Conservation (phyloP, 1,140 invertebrate genomes). For the Patella vulgata region DNA sequence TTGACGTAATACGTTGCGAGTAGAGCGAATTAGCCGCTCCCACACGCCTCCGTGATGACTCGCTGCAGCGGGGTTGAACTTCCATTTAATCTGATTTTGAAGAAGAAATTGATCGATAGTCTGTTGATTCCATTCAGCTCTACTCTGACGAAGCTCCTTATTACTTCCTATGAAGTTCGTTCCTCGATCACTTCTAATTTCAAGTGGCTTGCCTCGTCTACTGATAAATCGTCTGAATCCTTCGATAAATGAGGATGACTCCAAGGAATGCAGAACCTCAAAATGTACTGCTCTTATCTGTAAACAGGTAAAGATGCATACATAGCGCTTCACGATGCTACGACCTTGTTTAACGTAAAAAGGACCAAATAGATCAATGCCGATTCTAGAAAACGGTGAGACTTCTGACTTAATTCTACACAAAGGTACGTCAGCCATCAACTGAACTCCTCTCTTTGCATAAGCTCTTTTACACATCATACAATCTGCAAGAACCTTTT, state of each 20-base stretch:
- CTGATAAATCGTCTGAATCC: too few species aligned
- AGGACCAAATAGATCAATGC: conserved; percentile 21
- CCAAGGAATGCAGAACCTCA: conserved; percentile 11
- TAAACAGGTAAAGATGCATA: conserved; percentile 25
- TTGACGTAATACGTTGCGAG: conserved; percentile 1
- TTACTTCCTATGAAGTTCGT: conserved; percentile 32
- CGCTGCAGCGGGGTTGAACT: conserved; percentile 61
- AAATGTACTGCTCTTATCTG: conserved; percentile 11
- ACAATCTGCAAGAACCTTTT: not conserved
- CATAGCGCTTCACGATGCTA: conserved; percentile 17
- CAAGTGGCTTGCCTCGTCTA: conserved; percentile 13
- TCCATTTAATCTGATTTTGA: conserved; percentile 51
- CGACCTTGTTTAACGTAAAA: conserved; percentile 9
- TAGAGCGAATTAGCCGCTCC: conserved; percentile 54
- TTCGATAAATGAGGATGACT: conserved; percentile 12
- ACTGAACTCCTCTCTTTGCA: not conserved
- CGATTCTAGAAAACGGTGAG: conserved; percentile 13
- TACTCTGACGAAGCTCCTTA: conserved; percentile 28
- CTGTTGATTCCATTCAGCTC: conserved; percentile 28
- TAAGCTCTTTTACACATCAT: not conserved
- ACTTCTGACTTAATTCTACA: not conserved
- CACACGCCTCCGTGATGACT: conserved; percentile 61
- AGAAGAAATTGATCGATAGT: conserved; percentile 4
- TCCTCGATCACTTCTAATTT: conserved; percentile 15
- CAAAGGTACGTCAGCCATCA: conserved; percentile 3